Evolutionary conservation across 2,888 invertebrate genomes (phyloP), one percentile per base, ranked within the genome.

Genomic region (Drosophila anomelani): DNA sequence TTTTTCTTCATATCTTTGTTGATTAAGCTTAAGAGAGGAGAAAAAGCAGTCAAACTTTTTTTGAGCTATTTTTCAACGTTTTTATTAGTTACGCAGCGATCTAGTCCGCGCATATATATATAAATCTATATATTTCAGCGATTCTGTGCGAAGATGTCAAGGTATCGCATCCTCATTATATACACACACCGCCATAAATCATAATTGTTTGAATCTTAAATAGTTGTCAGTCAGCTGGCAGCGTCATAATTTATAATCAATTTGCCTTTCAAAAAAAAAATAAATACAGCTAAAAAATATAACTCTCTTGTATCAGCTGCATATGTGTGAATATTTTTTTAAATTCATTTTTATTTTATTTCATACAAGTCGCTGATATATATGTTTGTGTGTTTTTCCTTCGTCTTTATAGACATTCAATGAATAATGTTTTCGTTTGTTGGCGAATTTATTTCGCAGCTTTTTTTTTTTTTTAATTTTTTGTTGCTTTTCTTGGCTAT

Each of bases 361-460:
- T 77, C 72, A 44, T 76, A 62, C 46, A 63, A 62, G 58, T 66
- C 41, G 69, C 55, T 17, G 17, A 8, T 9, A 34, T 56, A 60
- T 62, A 61, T 29, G 26, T 29, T n/a, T n/a, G n/a, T 80, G 72
- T 72, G 36, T 54, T 75, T 62, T 75, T 74, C 75, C 68, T 76
- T 75, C 58, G 76, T 79, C 85, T 79, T 88, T 89, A 89, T 89
- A 85, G 85, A 85, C 88, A 75, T 85, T 89, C 72, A 80, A 89
- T 86, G 89, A 86, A 86, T 89, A 88, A 89, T 86, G 88, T 88
- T 86, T 85, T 81, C 79, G 79, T 81, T 79, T 85, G 85, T 89
- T 86, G 75, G 79, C 72, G 74, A 67, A 51, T 75, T 74, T 43
- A 58, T 62, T 68, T 64, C 44, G 44, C 59, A 57, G n/a, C 39